Evolutionary conservation across 2,113 vertebrate species (phyloP).

Genomic region (Hippocampus zosterae): DNA sequence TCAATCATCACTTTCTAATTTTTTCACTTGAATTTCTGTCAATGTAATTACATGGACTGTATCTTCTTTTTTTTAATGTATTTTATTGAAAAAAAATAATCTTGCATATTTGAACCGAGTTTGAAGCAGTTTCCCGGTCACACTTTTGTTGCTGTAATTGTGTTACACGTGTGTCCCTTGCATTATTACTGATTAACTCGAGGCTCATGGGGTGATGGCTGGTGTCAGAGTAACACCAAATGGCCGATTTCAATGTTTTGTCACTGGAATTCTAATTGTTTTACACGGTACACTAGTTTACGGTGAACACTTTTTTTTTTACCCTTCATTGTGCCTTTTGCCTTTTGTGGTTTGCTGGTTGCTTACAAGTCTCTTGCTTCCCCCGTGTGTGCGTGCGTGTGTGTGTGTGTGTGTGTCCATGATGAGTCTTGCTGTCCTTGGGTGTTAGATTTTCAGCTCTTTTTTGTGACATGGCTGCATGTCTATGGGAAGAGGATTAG

Average conservation of each 20-base stretch:
- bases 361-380: constrained; percentile 30
- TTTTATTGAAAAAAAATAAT: background rate
- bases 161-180: constrained; percentile 26
- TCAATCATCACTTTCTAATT: constrained; percentile 28
- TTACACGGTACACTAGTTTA: constrained; percentile 8
- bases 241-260: constrained; percentile 17
- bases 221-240: constrained; percentile 22
- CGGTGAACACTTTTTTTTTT: constrained; percentile 11
- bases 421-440: constrained; percentile 23
- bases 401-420: constrained; percentile 13
- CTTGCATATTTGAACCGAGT: constrained; percentile 5
- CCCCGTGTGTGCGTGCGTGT: constrained; percentile 7
- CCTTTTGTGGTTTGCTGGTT: constrained; percentile 33
- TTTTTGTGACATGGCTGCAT: constrained; percentile 40
- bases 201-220: constrained; percentile 14
- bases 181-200: constrained; percentile 43
- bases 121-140: constrained; percentile 19
- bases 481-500: constrained; percentile 47
- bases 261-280: background rate
- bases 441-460: constrained; percentile 27
- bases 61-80: constrained; percentile 6
- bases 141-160: constrained; percentile 22
- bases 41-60: constrained; percentile 10
- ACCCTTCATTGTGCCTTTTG: constrained; percentile 18
- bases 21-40: constrained; percentile 3